These are phyloP conservation scores for Hydrotaea cyrtoneurina DNA, from an alignment of 2,888 invertebrate species.

Conservation along the genomic window DNA sequence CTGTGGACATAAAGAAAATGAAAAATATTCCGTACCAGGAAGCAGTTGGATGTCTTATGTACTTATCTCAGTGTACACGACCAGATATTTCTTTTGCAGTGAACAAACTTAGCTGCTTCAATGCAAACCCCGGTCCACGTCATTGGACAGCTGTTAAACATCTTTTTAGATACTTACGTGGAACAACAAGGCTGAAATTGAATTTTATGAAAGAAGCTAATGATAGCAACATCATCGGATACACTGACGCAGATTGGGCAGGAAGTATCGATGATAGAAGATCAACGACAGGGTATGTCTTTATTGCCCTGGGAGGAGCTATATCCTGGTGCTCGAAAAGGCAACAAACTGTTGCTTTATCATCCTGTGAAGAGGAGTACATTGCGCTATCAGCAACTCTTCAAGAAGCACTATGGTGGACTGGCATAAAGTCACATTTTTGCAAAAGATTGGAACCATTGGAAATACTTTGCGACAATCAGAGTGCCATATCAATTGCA, in stretches of 20 bases:
- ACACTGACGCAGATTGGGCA: constrained; percentile 61
- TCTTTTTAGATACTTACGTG: constrained; percentile 44
- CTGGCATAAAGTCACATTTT: constrained; percentile 11
- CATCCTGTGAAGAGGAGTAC: constrained; percentile 65
- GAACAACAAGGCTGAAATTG: constrained; percentile 27
- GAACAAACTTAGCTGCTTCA: constrained; percentile 51
- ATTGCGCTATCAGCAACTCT: constrained; percentile 59
- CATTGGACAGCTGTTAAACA: constrained; percentile 47
- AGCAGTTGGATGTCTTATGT: constrained; percentile 22
- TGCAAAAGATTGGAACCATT: neutral
- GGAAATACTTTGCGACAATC: constrained; percentile 37
- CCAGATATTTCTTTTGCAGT: constrained; percentile 50
- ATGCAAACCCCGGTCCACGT: constrained; percentile 10
- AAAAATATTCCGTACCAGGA: constrained; percentile 35
- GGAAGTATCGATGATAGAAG: constrained; percentile 54
- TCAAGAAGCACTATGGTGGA: constrained; percentile 25
- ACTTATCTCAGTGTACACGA: constrained; percentile 38
- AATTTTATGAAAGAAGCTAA: constrained; percentile 17
- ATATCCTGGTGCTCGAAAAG: constrained; percentile 61
- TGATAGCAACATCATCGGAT: constrained; percentile 12
- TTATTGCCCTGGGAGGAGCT: constrained; percentile 50
- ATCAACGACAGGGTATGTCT: constrained; percentile 59
- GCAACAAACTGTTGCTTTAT: constrained; percentile 62
- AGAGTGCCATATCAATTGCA: constrained; percentile 43
- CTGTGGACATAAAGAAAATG: neutral